Conservation (phyloP, 1,140 invertebrate species). For the Magallana angulata region DNA sequence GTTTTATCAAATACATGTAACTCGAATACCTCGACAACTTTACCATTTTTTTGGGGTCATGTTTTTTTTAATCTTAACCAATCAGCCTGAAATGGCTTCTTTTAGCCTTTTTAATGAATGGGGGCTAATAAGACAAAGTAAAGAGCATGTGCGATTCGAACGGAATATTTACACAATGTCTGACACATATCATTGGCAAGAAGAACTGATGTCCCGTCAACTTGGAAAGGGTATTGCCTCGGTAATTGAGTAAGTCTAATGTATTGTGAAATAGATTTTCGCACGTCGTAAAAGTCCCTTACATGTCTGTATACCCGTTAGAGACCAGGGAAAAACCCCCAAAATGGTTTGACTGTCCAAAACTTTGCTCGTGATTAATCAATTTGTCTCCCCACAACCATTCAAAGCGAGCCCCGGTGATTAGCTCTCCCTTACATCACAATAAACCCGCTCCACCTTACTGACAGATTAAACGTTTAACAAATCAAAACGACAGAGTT, state of each 20-base stretch:
- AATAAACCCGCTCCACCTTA: background rate
- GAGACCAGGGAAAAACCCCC: background rate
- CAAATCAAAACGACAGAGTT: slow-evolving; percentile 35
- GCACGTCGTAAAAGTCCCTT: background rate
- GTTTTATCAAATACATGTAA: no score
- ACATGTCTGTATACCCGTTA: slow-evolving; percentile 1
- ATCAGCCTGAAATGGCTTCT: no score
- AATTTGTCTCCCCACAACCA: slow-evolving; percentile 20
- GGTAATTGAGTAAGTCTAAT: background rate
- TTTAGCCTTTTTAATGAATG: no score
- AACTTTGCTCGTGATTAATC: slow-evolving; percentile 1
- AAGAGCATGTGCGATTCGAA: no score
- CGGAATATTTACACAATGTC: background rate
- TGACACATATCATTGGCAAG: background rate
- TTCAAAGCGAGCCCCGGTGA: background rate
- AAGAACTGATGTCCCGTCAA: background rate
- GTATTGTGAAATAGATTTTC: background rate
- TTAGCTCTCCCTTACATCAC: slow-evolving; percentile 28
- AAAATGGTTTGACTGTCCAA: background rate
- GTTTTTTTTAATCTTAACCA: no score
- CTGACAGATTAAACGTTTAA: slow-evolving; percentile 36
- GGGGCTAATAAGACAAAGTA: no score
- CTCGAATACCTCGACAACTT: no score
- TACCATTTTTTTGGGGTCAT: no score
- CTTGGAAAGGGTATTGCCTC: background rate